Percentiles rank a stretch among this genome's conserved stretches.
These are phyloP conservation scores for Hemicrepidius hirtus DNA, from an alignment of 2,888 invertebrate genomes.

Conservation along the genomic window DNA sequence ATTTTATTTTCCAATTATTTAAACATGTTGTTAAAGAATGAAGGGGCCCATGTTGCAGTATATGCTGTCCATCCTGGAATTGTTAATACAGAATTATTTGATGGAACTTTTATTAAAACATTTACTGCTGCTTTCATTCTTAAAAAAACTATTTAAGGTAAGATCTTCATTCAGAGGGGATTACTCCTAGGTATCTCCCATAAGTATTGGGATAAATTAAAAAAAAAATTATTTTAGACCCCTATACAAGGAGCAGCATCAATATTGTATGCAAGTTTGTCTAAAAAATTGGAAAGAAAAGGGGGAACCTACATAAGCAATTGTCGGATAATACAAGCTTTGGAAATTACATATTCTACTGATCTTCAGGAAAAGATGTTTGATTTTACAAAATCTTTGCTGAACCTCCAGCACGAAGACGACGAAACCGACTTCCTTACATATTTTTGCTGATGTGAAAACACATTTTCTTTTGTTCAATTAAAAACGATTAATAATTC, in stretches of 20 bases:
- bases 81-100: conserved; percentile 88
- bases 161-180: conserved; percentile 55
- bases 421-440: too few relatives aligned
- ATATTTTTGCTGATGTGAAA: too few relatives aligned
- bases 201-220: too few relatives aligned
- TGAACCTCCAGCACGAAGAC: too few relatives aligned
- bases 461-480: too few relatives aligned
- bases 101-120: conserved; percentile 79
- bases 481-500: too few relatives aligned
- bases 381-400: conserved; percentile 78
- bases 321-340: conserved; percentile 77
- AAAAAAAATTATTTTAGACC: conserved; percentile 74
- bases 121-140: conserved; percentile 76
- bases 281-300: conserved; percentile 81
- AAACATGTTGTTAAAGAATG: conserved; percentile 75
- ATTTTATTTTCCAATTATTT: conserved; percentile 79
- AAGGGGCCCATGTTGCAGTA: conserved; percentile 77
- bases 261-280: conserved; percentile 85
- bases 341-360: conserved; percentile 72
- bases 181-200: too few relatives aligned
- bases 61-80: conserved; percentile 92
- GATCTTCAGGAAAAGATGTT: conserved; percentile 80
- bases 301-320: conserved; percentile 91
- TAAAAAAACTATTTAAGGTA: conserved; percentile 83
- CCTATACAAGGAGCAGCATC: conserved; percentile 88